Evolutionary conservation across 2,888 invertebrate genomes (phyloP), one percentile per base, ranked within the genome.

Genomic region (Glomeris marginata): DNA sequence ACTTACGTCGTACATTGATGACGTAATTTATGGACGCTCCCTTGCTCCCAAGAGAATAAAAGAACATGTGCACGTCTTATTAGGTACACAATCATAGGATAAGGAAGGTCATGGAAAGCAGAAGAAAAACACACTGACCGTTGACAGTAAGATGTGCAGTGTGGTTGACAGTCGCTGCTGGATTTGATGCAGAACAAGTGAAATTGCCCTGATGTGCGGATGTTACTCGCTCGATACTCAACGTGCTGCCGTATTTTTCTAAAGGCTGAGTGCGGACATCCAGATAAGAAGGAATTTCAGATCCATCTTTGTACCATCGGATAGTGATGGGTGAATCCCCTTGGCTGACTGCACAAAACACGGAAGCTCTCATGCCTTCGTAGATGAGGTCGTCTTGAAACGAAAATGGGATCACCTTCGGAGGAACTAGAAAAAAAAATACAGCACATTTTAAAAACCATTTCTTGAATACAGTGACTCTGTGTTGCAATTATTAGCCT

Each of bases 151-250:
- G 72, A 22, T 83, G 82, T 50, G 85, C 81, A 8, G 81, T 79
- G 61, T 80, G 82, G 54, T 77, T 73, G 61, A 84, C 84, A 3
- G 77, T 75, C 11, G 84, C 87, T 13, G 88, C 88, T 21, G 85
- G 77, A 69, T 90, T 90, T 45, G 79, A 78, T n/a, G 86, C 86
- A 48, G 84, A 80, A 67, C 90, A 90, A n/a, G 87, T 86, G 55
- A 62, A 63, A 41, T 54, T 56, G 34, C 59, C 60, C 28, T 49
- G 47, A 34, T 54, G 54, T 8, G 43, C 40, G 2, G 47, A 47
- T 40, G 40, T 51, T 16, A 54, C 54, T 42, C 37, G 45, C 18
- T 54, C 50, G 28, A 54, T 54, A 28, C 53, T 48, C 18, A 54
- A 49, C 15, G 54, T 54, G 35, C 51, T 54, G 11, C 48, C 54